These are phyloP conservation scores for Drosophila navojoa DNA, from an alignment of 1,140 invertebrate species.

Conservation along the genomic window DNA sequence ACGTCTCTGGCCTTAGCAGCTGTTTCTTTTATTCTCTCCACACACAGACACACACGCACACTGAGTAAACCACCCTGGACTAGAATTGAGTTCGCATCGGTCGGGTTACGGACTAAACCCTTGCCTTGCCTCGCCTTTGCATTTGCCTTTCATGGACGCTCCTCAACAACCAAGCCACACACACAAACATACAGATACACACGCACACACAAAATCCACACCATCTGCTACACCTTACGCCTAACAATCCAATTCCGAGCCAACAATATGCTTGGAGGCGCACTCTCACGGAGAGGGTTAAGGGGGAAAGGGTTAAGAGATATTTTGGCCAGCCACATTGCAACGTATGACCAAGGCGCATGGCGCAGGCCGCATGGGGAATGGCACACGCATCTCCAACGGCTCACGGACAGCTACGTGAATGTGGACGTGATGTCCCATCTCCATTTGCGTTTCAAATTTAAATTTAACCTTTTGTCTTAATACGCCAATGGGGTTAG, in stretches of 20 bases:
- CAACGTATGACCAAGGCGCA: constrained; percentile 68
- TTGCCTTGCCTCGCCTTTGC: constrained; percentile 5
- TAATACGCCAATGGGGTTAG: constrained; percentile 62
- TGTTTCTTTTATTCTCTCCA: constrained; percentile 34
- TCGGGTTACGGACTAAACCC: constrained; percentile 39
- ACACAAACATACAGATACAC: neutral
- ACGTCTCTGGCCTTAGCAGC: constrained; percentile 46
- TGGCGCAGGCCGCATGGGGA: constrained; percentile 49
- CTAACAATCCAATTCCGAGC: constrained; percentile 77
- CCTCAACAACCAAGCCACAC: constrained; percentile 18
- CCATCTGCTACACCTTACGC: constrained; percentile 80
- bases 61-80: constrained; percentile 34
- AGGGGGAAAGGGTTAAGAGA: constrained; percentile 5
- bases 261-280: constrained; percentile 72
- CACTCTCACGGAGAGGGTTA: constrained; percentile 5
- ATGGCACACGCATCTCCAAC: constrained; percentile 42
- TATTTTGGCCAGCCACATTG: constrained; percentile 58
- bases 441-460: constrained; percentile 71
- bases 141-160: constrained; percentile 14
- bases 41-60: constrained; percentile 24
- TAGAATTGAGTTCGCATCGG: constrained; percentile 28
- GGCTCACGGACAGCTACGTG: constrained; percentile 7
- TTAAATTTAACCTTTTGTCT: constrained; percentile 83
- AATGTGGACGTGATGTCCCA: constrained; percentile 19
- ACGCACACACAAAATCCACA: constrained; percentile 60